Evolutionary conservation across 2,888 invertebrate species (phyloP), one percentile per base, ranked within the genome.

Genomic region (Uropetala carovei): DNA sequence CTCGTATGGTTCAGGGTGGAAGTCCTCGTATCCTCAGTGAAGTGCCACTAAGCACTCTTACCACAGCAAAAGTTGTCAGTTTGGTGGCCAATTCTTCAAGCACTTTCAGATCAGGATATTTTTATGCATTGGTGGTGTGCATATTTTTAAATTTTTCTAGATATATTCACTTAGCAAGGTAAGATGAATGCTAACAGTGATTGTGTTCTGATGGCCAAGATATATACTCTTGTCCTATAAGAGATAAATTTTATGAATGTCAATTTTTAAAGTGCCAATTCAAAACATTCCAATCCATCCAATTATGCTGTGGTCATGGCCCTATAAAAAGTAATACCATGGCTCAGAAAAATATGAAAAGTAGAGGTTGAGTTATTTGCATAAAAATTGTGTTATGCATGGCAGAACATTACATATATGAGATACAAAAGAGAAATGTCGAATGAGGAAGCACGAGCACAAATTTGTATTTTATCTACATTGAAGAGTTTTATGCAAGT

Each of bases 1-100:
- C 98, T 1, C 97, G 97, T 93, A 96, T 98, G 94, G 97, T 99
- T 56, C 96, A 97, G 93, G 96, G 97, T 93, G 97, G 98, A 93
- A 98, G 98, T 95, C 98, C 98, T 18, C 95, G 96, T 93, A 96
- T 98, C 92, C 97, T 97, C 16, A 97, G 97, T 93, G 98, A 98
- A 95, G 95, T 98, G 93, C 97, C 97, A 92, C 95, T 98, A 60
- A 97, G 98, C 94, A 96, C 97, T 13, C 95, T 98, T 92, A 97
- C 97, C 0, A 94, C 95, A 89, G 95, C 95, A 8, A 96, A 95
- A 94, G 93, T 96, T 0, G 92, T 68, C 56, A 60, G 30, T n/a
- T 89, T 89, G 43, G 89, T 89, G 64, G 64, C 89, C 3, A 89
- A 64, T 43, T 68, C 64, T 13, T 89, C 89, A 43, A 9, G 43